Evolutionary conservation across 2,113 vertebrate species (phyloP).

Genomic region (Poecile atricapillus): DNA sequence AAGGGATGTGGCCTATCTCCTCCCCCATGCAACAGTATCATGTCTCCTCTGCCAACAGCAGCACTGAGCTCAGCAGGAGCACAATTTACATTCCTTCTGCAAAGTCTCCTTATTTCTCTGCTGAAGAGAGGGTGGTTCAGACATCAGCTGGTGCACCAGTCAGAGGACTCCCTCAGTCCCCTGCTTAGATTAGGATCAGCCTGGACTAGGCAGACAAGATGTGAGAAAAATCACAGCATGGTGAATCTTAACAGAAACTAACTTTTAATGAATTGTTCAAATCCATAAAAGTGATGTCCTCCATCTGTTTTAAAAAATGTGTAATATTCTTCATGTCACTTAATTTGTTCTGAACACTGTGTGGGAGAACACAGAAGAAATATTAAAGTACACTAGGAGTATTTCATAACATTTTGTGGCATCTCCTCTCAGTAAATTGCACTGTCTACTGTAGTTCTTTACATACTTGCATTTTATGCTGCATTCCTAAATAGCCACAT

Average conservation of each 20-base stretch:
- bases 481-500: neutral
- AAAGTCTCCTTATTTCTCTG: neutral
- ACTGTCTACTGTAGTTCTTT: neutral
- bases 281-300: neutral
- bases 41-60: neutral
- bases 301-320: slow-evolving; percentile 25
- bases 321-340: slow-evolving; percentile 25
- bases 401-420: slow-evolving; percentile 8
- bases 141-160: neutral
- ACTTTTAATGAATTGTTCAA: slow-evolving; percentile 28
- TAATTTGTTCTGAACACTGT: slow-evolving; percentile 2
- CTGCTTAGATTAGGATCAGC: neutral
- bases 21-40: neutral
- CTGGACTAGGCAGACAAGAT: neutral
- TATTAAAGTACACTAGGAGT: slow-evolving; percentile 21
- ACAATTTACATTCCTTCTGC: neutral
- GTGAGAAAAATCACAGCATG: neutral
- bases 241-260: neutral
- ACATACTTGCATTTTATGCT: neutral
- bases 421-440: neutral
- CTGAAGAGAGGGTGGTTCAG: neutral
- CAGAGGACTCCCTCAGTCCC: neutral
- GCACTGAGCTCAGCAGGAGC: neutral
- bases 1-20: neutral
- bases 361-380: slow-evolving; percentile 26